Conservation (phyloP, 2,113 vertebrate genomes). For the Tympanuchus pallidicinctus region DNA sequence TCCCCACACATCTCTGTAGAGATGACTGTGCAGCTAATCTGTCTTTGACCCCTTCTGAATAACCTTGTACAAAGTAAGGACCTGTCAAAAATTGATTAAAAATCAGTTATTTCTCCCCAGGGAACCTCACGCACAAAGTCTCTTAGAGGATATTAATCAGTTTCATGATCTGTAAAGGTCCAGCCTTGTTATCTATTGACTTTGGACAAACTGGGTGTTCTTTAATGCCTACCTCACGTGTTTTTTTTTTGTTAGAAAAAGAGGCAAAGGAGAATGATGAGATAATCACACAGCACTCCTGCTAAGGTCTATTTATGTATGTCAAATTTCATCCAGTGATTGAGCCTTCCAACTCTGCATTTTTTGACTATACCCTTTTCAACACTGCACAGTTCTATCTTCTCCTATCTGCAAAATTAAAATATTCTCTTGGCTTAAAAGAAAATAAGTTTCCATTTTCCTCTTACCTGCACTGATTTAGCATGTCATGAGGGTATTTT, state of each 20-base stretch:
- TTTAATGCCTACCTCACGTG: neutral
- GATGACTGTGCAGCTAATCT: neutral
- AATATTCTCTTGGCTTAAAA: neutral
- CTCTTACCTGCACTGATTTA: neutral
- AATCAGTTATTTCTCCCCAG: neutral
- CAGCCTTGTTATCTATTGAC: neutral
- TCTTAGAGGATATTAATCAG: rapidly evolving
- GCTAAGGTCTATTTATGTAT: neutral
- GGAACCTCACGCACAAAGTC: neutral
- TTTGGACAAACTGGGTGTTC: neutral
- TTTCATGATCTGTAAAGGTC: neutral
- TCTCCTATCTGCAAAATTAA: neutral
- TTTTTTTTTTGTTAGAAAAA: neutral
- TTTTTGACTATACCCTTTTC: neutral
- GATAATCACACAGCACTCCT: neutral
- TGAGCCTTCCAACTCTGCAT: neutral
- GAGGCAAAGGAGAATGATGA: neutral
- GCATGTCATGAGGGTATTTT: neutral
- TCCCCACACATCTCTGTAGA: neutral
- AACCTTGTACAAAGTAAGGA: neutral
- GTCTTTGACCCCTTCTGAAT: neutral
- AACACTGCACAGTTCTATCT: neutral
- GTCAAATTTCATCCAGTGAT: neutral
- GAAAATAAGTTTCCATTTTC: neutral
- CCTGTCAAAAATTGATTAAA: neutral